These are phyloP conservation scores for Drymodes brunneopygia DNA, from an alignment of 2,113 vertebrate species.

Conservation along the genomic window DNA sequence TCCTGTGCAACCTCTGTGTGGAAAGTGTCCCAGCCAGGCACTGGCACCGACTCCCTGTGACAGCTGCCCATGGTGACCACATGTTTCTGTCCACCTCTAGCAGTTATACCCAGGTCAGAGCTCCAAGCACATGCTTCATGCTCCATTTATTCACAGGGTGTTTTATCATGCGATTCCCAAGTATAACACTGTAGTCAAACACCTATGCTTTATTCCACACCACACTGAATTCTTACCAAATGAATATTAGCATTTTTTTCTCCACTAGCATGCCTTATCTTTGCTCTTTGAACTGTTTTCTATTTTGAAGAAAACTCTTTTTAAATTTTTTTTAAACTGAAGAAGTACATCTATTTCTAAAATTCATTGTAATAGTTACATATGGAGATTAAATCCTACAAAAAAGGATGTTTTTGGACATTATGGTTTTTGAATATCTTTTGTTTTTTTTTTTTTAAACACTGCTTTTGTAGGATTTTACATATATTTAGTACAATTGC, in stretches of 20 bases:
- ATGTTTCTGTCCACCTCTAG: background rate
- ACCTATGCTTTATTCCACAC: background rate
- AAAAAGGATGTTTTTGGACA: background rate
- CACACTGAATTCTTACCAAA: background rate
- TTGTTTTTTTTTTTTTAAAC: background rate
- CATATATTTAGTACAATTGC: background rate
- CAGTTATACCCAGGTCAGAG: background rate
- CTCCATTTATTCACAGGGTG: background rate
- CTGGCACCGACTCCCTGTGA: background rate
- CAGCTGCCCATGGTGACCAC: background rate
- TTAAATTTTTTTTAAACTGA: background rate
- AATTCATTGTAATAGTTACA: background rate
- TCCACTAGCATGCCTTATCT: background rate
- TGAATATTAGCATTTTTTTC: background rate
- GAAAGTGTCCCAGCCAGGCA: background rate
- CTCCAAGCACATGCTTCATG: background rate
- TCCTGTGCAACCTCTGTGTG: fast-evolving
- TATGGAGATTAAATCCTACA: background rate
- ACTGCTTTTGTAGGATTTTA: background rate
- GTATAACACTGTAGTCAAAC: background rate
- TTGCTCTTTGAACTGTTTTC: background rate
- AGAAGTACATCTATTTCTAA: background rate
- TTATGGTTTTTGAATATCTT: background rate
- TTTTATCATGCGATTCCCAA: background rate
- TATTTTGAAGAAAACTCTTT: background rate